Evolutionary conservation across 2,113 vertebrate genomes (phyloP).

Genomic region (Poeciliopsis turrubarensis): DNA sequence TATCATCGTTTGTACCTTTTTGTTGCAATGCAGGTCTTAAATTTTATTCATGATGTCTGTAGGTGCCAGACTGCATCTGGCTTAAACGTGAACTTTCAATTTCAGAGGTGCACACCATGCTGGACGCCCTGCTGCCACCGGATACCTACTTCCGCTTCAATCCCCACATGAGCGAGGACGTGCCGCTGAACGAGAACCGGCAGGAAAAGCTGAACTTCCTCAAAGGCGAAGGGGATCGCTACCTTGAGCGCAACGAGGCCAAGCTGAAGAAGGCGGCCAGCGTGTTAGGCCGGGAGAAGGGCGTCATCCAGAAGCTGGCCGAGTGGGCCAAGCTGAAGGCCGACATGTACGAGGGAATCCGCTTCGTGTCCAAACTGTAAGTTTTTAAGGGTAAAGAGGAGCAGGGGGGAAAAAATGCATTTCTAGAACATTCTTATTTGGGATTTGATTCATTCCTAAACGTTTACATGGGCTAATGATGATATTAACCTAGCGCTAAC

Average conservation of each 20-base stretch:
- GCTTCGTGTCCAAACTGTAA: slow-evolving; percentile 88
- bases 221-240: slow-evolving; percentile 86
- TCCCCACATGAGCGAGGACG: slow-evolving; percentile 92
- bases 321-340: slow-evolving; percentile 92
- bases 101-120: slow-evolving; percentile 94
- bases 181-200: slow-evolving; percentile 91
- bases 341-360: slow-evolving; percentile 91
- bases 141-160: slow-evolving; percentile 97
- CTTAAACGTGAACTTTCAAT: neutral
- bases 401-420: neutral
- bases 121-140: slow-evolving; percentile 91
- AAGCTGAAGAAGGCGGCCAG: slow-evolving; percentile 90
- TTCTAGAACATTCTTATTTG: neutral
- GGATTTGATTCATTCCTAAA: neutral
- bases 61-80: too few relatives aligned
- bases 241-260: slow-evolving; percentile 90
- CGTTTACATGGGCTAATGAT: neutral
- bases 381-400: neutral
- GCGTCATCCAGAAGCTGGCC: slow-evolving; percentile 85
- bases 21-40: too few relatives aligned
- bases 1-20: too few relatives aligned
- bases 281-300: slow-evolving; percentile 88
- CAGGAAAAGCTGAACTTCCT: slow-evolving; percentile 90
- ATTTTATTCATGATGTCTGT: too few relatives aligned
- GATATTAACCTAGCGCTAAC: neutral